Evolutionary conservation across 2,797 vertebrate genomes (phyloP).

Genomic region (Lepilemur ruficaudatus): DNA sequence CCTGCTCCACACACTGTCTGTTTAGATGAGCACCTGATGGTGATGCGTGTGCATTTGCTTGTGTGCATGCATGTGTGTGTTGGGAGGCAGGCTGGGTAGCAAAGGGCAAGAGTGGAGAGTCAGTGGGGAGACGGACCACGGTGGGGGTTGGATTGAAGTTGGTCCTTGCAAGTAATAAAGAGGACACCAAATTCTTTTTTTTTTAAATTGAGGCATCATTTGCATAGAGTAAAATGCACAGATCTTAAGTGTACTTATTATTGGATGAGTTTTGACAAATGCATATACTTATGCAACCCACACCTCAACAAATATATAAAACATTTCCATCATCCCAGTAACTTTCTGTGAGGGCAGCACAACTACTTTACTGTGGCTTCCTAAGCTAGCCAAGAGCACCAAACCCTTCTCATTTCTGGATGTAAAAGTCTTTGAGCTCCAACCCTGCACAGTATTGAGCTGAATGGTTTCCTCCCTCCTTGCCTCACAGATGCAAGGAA

Average conservation of each 20-base stretch:
- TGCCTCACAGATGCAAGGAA: background rate
- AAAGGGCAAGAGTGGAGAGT: background rate
- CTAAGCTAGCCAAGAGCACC: background rate
- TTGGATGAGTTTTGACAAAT: constrained; percentile 1
- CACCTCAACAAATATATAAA: background rate
- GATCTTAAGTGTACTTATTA: background rate
- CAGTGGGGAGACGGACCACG: background rate
- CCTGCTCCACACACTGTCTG: background rate
- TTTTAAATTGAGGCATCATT: background rate
- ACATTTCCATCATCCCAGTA: background rate
- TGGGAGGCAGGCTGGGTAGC: background rate
- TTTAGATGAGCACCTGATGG: background rate
- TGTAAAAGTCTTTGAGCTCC: background rate
- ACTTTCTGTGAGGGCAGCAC: background rate
- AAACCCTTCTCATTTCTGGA: background rate
- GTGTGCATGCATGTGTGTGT: rapidly evolving
- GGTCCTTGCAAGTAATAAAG: background rate
- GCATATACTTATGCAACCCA: background rate
- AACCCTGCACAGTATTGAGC: background rate
- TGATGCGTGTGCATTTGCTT: too few relatives aligned
- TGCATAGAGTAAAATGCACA: background rate
- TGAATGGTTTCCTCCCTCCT: background rate
- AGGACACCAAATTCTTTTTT: background rate
- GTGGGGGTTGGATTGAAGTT: background rate
- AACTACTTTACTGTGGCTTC: background rate